Conservation (phyloP, 2,888 invertebrate species). For the Xanthostigma xanthostigma region DNA sequence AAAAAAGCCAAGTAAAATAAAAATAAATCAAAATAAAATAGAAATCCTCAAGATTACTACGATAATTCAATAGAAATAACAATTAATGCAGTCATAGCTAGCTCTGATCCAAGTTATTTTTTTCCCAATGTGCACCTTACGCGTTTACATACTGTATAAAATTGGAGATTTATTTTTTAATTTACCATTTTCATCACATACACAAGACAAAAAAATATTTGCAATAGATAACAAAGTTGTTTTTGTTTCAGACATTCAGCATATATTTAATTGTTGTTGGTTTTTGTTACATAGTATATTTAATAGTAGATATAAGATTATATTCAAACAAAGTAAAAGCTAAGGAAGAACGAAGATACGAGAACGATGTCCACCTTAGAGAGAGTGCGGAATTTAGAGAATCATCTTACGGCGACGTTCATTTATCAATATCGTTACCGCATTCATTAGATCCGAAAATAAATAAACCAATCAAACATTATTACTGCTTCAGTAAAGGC, state of each 20-base stretch:
- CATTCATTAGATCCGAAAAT: slow-evolving; percentile 12
- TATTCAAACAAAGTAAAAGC: slow-evolving; percentile 32
- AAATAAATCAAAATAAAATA: no score
- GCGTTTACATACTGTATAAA: no score
- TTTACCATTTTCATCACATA: no score
- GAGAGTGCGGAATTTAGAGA: slow-evolving; percentile 17
- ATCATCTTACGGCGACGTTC: slow-evolving; percentile 18
- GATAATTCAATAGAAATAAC: no score
- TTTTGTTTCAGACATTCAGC: slow-evolving; percentile 42
- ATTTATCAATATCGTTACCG: slow-evolving; percentile 27
- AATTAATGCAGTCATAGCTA: no score
- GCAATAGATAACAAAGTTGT: neutral
- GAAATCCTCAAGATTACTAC: no score
- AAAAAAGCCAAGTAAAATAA: no score
- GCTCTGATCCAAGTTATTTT: no score
- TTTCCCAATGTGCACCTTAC: no score
- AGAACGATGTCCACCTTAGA: slow-evolving; percentile 5
- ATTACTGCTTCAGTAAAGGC: slow-evolving; percentile 50
- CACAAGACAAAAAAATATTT: no score
- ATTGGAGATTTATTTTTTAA: no score
- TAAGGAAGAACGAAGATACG: slow-evolving; percentile 12
- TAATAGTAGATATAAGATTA: slow-evolving; percentile 44
- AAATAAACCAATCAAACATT: slow-evolving; percentile 32
- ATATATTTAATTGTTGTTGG: slow-evolving; percentile 40
- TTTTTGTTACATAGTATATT: slow-evolving; percentile 41